These are phyloP conservation scores for Anguilla obscura DNA, from an alignment of 2,797 vertebrate genomes.

Conservation along the genomic window DNA sequence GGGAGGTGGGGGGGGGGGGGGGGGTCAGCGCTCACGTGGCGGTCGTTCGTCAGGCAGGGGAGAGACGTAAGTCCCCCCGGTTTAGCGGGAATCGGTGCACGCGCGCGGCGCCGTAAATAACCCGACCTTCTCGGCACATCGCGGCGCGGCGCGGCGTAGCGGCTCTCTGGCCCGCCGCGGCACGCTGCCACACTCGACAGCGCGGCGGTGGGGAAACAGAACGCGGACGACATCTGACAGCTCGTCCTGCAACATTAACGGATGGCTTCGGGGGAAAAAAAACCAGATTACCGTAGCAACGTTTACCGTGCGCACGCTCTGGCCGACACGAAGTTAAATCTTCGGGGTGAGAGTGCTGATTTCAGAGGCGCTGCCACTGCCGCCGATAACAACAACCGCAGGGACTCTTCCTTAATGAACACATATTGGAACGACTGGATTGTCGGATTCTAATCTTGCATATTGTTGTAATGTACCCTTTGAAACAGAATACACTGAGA, in stretches of 20 bases:
- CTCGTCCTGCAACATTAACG: background rate
- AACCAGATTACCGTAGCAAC: background rate
- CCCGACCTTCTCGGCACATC: slow-evolving; percentile 35
- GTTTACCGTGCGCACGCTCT: background rate
- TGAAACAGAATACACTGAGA: too few species aligned
- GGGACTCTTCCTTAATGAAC: too few species aligned
- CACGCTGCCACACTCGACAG: background rate
- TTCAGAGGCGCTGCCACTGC: background rate
- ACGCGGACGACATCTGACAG: background rate
- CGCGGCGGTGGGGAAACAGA: background rate
- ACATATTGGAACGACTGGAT: too few species aligned
- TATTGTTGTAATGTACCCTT: too few species aligned
- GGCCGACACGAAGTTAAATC: background rate
- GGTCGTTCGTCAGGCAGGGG: slow-evolving; percentile 48
- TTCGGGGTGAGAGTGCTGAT: background rate
- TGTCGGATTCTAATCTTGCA: too few species aligned
- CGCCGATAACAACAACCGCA: background rate
- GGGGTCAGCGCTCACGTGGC: slow-evolving; percentile 28
- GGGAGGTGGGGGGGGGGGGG: too few species aligned
- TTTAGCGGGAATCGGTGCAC: slow-evolving; percentile 42
- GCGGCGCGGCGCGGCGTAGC: background rate
- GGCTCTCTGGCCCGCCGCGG: slow-evolving; percentile 25
- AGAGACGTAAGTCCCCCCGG: slow-evolving; percentile 43
- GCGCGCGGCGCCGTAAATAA: slow-evolving; percentile 56
- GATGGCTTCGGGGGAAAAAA: background rate